Conservation (phyloP, 2,888 invertebrate species). For the Sphecodes monilicornis region DNA sequence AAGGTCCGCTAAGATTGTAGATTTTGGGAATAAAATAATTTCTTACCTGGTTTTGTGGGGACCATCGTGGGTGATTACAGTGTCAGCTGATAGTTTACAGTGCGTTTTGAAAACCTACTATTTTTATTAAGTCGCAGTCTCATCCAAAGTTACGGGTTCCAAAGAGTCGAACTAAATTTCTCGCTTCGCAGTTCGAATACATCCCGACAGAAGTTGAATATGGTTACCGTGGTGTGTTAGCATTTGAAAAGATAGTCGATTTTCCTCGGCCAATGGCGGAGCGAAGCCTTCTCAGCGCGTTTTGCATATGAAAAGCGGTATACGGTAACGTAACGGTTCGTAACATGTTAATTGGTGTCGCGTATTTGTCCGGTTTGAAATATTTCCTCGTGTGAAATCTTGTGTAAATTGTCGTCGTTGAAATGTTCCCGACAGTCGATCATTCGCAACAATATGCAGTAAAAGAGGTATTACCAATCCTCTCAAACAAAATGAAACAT, state of each 20-base stretch:
- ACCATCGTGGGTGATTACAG: too few relatives aligned
- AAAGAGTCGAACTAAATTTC: neutral
- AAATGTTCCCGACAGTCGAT: neutral
- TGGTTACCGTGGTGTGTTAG: neutral
- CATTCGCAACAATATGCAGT: neutral
- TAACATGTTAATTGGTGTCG: constrained; percentile 14
- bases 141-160: neutral
- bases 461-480: neutral
- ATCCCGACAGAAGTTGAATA: neutral
- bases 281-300: neutral
- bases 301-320: constrained; percentile 18
- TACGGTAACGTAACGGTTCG: constrained; percentile 18
- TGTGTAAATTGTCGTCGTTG: neutral
- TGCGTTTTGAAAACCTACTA: neutral
- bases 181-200: neutral
- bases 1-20: neutral
- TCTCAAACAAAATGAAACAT: neutral
- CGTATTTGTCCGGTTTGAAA: neutral
- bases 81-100: neutral
- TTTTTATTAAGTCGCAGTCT: neutral
- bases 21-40: neutral
- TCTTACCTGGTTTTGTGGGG: neutral
- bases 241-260: constrained; percentile 13
- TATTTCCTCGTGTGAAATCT: neutral
- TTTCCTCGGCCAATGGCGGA: neutral